Conservation (phyloP, 2,888 invertebrate species). For the Lymantria monacha region DNA sequence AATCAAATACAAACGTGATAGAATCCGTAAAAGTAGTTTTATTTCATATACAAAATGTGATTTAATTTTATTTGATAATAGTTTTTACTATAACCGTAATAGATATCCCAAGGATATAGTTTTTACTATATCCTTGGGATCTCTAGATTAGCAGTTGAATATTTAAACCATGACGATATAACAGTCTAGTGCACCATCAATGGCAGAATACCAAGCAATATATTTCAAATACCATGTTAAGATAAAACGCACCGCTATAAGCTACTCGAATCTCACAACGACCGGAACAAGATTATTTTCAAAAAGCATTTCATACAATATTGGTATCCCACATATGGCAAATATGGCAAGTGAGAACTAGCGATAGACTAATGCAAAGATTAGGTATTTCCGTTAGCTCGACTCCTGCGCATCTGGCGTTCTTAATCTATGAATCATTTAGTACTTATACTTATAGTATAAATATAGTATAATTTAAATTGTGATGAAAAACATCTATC, state of each 20-base stretch:
- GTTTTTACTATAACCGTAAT: no score
- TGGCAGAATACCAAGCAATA: background rate
- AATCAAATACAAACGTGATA: no score
- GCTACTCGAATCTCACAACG: conserved; percentile 8
- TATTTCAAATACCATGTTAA: background rate
- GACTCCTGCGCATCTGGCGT: conserved; percentile 59
- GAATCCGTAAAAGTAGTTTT: no score
- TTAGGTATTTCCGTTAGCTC: conserved; percentile 74
- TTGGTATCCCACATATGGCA: conserved; percentile 52
- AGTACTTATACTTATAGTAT: conserved; percentile 9
- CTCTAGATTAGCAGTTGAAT: no score
- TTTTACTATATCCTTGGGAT: no score
- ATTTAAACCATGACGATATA: no score
- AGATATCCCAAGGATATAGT: no score
- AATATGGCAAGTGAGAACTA: conserved; percentile 57
- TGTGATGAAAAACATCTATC: no score
- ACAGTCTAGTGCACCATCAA: no score
- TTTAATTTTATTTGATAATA: no score
- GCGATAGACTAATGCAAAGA: conserved; percentile 73
- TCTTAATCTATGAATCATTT: conserved; percentile 47
- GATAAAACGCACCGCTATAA: background rate
- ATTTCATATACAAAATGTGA: no score
- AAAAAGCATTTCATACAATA: conserved; percentile 44
- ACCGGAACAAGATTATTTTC: conserved; percentile 53
- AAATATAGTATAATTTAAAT: no score